phyloP scores from a whole-genome alignment of 2,797 vertebrate genomes.

The Pitangus sulphuratus region DNA sequence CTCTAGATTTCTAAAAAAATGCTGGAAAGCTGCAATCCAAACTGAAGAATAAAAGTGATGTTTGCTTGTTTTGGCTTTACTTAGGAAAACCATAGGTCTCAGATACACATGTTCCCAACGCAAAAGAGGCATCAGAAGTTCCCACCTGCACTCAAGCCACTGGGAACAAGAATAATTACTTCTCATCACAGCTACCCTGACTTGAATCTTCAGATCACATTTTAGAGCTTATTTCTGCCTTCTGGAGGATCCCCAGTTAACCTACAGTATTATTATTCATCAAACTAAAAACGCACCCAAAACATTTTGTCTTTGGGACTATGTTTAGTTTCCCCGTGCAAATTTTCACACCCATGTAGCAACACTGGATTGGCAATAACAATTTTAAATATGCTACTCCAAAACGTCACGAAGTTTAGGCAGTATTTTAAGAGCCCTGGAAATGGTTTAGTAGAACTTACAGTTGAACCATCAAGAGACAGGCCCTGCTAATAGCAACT shows the following conservation, averaged over 20 bases:
- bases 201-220: background rate
- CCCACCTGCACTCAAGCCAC: rapidly evolving
- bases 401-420: background rate
- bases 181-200: background rate
- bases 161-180: background rate
- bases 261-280: background rate
- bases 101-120: rapidly evolving
- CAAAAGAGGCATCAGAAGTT: background rate
- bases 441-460: background rate
- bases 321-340: background rate
- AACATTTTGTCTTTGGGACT: background rate
- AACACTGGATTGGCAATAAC: rapidly evolving
- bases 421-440: background rate
- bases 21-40: background rate
- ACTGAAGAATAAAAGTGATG: background rate
- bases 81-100: background rate
- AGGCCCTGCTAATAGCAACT: background rate
- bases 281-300: background rate
- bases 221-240: background rate
- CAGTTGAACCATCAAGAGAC: background rate
- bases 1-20: background rate
- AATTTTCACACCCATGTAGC: background rate
- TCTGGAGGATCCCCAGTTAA: background rate
- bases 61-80: background rate
- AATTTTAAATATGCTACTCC: background rate